Percentiles rank a stretch among this genome's conserved stretches.
Evolutionary conservation across 2,113 vertebrate species (phyloP).

Genomic region (Nothoprocta pentlandii): DNA sequence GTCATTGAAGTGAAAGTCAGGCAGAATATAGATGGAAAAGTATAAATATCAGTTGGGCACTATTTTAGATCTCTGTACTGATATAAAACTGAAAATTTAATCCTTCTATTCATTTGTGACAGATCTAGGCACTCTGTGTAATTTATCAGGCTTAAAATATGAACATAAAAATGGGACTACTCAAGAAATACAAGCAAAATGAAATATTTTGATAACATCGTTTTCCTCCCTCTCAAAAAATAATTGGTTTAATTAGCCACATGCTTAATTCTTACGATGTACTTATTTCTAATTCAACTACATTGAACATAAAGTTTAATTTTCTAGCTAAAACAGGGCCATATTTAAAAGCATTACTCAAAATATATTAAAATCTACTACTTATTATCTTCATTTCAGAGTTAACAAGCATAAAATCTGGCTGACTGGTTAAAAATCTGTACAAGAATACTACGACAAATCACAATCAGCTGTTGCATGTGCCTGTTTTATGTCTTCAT

Average conservation of each 20-base stretch:
- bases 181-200: not conserved
- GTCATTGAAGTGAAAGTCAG: not conserved
- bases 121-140: not conserved
- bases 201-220: not conserved
- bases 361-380: not conserved
- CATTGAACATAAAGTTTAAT: not conserved
- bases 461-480: conserved; percentile 42
- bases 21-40: not conserved
- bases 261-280: not conserved
- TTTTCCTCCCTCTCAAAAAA: not conserved
- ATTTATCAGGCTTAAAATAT: not conserved
- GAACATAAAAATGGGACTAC: not conserved
- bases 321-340: not conserved
- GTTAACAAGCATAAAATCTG: conserved; percentile 20
- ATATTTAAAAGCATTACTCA: not conserved
- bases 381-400: not conserved
- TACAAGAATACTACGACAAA: conserved; percentile 1
- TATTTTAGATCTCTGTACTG: not conserved
- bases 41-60: not conserved
- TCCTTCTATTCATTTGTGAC: not conserved
- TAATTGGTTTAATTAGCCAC: not conserved
- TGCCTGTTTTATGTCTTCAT: conserved; percentile 27
- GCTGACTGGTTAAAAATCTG: conserved; percentile 25
- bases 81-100: not conserved
- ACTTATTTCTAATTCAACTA: not conserved